Evolutionary conservation across 2,113 vertebrate species (phyloP).

Genomic region (Arizona elegans): DNA sequence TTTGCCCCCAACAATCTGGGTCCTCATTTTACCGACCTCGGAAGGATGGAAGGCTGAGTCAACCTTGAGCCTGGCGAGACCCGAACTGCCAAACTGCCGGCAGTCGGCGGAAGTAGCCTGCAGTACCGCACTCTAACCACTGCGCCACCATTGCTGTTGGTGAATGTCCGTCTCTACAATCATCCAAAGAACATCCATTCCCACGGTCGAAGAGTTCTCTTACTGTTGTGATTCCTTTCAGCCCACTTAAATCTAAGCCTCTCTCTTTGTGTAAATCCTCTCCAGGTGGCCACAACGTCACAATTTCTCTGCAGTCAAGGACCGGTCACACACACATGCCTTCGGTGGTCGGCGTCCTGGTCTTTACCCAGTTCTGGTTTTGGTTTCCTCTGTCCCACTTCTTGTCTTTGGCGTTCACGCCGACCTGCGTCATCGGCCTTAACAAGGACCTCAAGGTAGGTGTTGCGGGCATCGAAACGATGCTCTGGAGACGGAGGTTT

Average conservation of each 20-base stretch:
- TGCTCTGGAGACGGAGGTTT: neutral
- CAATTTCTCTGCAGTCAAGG: constrained; percentile 96
- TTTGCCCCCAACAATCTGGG: too few species aligned
- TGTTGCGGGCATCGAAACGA: accelerated
- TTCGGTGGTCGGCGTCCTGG: constrained; percentile 92
- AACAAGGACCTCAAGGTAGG: constrained; percentile 98
- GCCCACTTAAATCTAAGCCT: too few species aligned
- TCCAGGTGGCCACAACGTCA: constrained; percentile 93
- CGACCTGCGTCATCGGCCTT: constrained; percentile 96
- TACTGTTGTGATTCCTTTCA: too few species aligned
- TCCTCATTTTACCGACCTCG: too few species aligned
- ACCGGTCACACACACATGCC: constrained; percentile 99
- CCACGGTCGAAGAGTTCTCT: neutral
- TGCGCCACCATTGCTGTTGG: too few species aligned
- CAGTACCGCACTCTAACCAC: too few species aligned
- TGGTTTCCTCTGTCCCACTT: constrained; percentile 99
- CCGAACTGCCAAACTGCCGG: too few species aligned
- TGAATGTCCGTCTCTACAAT: neutral
- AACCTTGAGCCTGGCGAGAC: too few species aligned
- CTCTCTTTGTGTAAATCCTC: constrained; percentile 16
- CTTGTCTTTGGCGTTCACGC: constrained; percentile 93
- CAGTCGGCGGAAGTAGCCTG: too few species aligned
- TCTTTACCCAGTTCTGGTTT: constrained; percentile 99
- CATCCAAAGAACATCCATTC: neutral
- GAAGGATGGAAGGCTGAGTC: too few species aligned